Percentiles rank a stretch among this genome's conserved stretches.
Conservation (phyloP, 37 sponge, comb jelly and placozoan genomes). For the Beroe ovata region DNA sequence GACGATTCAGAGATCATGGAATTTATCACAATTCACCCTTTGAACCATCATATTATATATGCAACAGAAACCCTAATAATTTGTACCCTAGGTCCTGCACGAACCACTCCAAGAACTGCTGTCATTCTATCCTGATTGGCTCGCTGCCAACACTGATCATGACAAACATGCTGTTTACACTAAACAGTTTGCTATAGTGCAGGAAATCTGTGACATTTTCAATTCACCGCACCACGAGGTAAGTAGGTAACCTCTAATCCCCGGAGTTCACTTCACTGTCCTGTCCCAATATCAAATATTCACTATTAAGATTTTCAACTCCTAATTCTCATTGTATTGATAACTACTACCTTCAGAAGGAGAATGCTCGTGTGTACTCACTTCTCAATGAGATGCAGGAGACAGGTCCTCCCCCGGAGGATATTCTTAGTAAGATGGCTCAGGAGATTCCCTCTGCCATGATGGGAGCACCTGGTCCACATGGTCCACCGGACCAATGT, state of each 20-base stretch:
- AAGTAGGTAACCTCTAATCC: too few species aligned
- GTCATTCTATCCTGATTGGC: slow-evolving; percentile 1
- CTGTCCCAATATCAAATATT: too few species aligned
- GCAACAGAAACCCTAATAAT: too few species aligned
- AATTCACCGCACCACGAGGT: not conserved
- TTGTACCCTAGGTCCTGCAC: not conserved
- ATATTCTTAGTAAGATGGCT: slow-evolving; percentile 1
- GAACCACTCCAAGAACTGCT: slow-evolving; percentile 45
- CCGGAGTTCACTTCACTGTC: too few species aligned
- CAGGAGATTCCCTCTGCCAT: slow-evolving; percentile 19
- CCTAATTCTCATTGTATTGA: too few species aligned
- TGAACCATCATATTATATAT: too few species aligned
- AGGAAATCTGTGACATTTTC: slow-evolving; percentile 4
- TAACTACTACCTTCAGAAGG: not conserved
- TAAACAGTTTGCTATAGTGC: not conserved
- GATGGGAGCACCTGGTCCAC: not conserved
- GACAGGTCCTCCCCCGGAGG: slow-evolving; percentile 27
- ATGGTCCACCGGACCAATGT: too few species aligned
- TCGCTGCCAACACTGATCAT: slow-evolving; percentile 14
- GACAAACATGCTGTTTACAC: not conserved
- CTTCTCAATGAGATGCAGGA: slow-evolving; percentile 47
- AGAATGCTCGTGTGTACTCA: not conserved
- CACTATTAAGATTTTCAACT: too few species aligned
- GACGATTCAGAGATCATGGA: too few species aligned
- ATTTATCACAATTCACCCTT: too few species aligned